Evolutionary conservation across 2,888 invertebrate species (phyloP).

Genomic region (Calliopum simillimum): DNA sequence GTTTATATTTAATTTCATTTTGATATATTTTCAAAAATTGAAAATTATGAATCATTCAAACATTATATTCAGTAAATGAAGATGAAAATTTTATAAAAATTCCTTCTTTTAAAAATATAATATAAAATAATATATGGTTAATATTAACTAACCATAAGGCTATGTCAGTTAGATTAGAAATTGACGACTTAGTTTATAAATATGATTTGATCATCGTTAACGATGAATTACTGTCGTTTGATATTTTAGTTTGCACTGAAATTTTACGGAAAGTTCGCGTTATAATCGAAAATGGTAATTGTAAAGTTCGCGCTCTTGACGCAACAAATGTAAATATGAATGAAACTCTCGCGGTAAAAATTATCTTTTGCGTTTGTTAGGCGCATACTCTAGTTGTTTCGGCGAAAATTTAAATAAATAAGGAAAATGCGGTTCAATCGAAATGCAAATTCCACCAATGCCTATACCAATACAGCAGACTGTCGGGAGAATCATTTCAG

Average conservation of each 20-base stretch:
- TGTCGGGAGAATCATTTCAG: conserved; percentile 20
- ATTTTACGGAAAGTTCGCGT: conserved; percentile 32
- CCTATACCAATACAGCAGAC: conserved; percentile 38
- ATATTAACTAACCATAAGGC: no score
- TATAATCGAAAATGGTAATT: conserved; percentile 35
- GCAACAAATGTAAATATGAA: conserved; percentile 17
- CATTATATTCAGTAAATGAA: no score
- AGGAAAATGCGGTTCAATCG: conserved; percentile 33
- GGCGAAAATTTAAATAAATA: conserved; percentile 31
- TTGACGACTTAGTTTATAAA: conserved; percentile 26
- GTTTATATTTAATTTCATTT: no score
- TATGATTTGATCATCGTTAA: background rate
- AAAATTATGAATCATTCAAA: no score
- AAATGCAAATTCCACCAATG: conserved; percentile 39
- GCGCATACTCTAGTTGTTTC: conserved; percentile 33
- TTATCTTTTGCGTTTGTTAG: conserved; percentile 18
- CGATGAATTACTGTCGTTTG: no score
- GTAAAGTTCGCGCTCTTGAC: conserved; percentile 28
- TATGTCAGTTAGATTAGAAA: conserved; percentile 1
- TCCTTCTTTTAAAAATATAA: no score
- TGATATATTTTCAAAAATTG: no score
- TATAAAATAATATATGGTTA: no score
- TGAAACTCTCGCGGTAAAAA: background rate
- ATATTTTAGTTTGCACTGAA: no score
- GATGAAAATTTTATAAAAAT: no score